These are phyloP conservation scores for Cyprinodon diabolis DNA, from an alignment of 2,797 vertebrate species.

Conservation along the genomic window DNA sequence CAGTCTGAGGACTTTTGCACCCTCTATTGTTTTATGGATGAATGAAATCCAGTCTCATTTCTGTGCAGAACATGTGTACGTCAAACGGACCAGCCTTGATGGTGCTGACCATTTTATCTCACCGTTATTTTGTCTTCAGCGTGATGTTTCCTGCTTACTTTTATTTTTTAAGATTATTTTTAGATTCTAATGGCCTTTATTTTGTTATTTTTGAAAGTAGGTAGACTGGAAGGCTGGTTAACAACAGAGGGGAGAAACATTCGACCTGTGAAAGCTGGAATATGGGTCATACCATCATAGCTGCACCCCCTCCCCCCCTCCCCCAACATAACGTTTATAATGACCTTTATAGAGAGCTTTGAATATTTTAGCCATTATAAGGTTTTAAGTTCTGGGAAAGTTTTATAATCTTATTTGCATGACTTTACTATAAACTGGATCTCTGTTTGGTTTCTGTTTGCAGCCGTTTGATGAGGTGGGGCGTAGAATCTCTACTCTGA, in stretches of 20 bases:
- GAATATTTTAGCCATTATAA: no score
- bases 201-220: background rate
- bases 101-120: background rate
- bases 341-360: no score
- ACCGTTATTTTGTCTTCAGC: background rate
- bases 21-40: background rate
- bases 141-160: background rate
- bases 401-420: background rate
- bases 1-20: background rate
- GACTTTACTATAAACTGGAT: background rate
- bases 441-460: background rate
- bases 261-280: no score
- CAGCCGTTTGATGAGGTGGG: constrained; percentile 94
- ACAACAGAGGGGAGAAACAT: no score
- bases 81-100: background rate
- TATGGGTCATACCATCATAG: no score
- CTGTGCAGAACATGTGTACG: no score
- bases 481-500: constrained; percentile 84
- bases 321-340: no score
- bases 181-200: no score
- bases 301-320: no score
- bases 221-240: no score
- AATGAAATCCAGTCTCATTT: background rate
- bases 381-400: no score
- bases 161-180: background rate